These are phyloP conservation scores for Pycnomerus fuliginosus DNA, from an alignment of 2,888 invertebrate genomes.

Conservation along the genomic window DNA sequence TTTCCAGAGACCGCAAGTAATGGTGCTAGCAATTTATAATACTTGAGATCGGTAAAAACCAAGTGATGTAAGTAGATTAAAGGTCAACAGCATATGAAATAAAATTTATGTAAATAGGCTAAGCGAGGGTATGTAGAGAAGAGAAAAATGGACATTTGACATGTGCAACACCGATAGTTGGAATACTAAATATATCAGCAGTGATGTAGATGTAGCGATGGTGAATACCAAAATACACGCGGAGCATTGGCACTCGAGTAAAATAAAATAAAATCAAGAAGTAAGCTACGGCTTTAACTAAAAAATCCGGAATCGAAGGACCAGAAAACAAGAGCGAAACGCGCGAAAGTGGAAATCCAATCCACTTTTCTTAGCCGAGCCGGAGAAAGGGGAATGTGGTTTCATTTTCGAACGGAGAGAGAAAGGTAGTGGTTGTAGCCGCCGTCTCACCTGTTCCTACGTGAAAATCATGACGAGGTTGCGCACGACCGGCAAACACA, in stretches of 20 bases:
- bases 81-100: slow-evolving; percentile 29
- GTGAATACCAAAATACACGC: slow-evolving; percentile 66
- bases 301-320: background rate
- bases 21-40: slow-evolving; percentile 13
- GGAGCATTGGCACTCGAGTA: slow-evolving; percentile 50
- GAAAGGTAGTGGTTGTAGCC: slow-evolving; percentile 17
- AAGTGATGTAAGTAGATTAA: slow-evolving; percentile 23
- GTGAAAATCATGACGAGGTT: slow-evolving; percentile 21
- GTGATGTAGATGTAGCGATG: slow-evolving; percentile 42
- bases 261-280: slow-evolving; percentile 28
- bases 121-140: slow-evolving; percentile 27
- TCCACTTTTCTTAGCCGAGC: slow-evolving; percentile 31
- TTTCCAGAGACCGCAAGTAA: slow-evolving; percentile 5
- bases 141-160: slow-evolving; percentile 31
- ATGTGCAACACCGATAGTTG: slow-evolving; percentile 30
- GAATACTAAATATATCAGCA: slow-evolving; percentile 37
- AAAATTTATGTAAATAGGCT: slow-evolving; percentile 32
- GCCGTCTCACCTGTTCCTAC: slow-evolving; percentile 24
- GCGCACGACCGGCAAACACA: slow-evolving; percentile 12
- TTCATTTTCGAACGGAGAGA: slow-evolving; percentile 35
- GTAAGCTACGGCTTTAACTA: slow-evolving; percentile 1
- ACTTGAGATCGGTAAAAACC: slow-evolving; percentile 17
- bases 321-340: slow-evolving; percentile 7
- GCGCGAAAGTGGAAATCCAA: slow-evolving; percentile 36
- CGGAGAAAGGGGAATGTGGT: slow-evolving; percentile 39